Base-by-base conservation (phyloP, 2,797 vertebrate species). In the Liasis olivaceus region DNA sequence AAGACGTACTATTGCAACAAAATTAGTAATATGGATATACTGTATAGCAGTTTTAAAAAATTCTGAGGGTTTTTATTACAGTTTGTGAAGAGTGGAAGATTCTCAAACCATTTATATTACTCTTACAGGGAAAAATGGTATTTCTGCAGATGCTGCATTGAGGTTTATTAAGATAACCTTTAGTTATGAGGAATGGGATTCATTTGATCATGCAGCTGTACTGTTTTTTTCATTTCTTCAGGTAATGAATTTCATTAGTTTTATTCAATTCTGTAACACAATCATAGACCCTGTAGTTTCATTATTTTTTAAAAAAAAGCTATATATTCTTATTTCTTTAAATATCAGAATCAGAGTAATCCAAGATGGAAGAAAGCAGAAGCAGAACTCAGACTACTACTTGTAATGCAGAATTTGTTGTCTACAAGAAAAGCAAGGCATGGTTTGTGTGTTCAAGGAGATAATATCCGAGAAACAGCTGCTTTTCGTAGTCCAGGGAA, bases 91-190 rank as follows among this genome's bases (percentile, higher is more conserved):
- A 0, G 0, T 1, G 5, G 51, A 24, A 14, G 63, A 7, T 69
- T 94, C 94, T 92, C 58, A 85, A 20, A 89, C 64, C 0, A 94
- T 42, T 91, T 88, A 93, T 93, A 47, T 96, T 13, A 63, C 91
- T 87, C 22, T 89, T 96, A 47, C 93, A 99, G 99, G 98, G 94
- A 97, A 98, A 94, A 97, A 98, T 93, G 95, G 95, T 11, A 97
- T 99, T 88, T 97, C 98, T 81, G 92, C 98, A 96, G 96, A 97
- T 88, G 98, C 98, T 94, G 98, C 98, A 1, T 96, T 99, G 95
- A 98, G 97, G 96, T 99, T 99, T 96, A 94, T 98, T 88, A 99
- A 99, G 96, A 95, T 99, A 95, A 96, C 99, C 95, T 99, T 99
- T 97, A 98, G 96, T 91, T 99, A 98, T 94, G 99, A 99, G 93